These are phyloP conservation scores for Phania funesta DNA, from an alignment of 2,888 invertebrate genomes.

Conservation along the genomic window DNA sequence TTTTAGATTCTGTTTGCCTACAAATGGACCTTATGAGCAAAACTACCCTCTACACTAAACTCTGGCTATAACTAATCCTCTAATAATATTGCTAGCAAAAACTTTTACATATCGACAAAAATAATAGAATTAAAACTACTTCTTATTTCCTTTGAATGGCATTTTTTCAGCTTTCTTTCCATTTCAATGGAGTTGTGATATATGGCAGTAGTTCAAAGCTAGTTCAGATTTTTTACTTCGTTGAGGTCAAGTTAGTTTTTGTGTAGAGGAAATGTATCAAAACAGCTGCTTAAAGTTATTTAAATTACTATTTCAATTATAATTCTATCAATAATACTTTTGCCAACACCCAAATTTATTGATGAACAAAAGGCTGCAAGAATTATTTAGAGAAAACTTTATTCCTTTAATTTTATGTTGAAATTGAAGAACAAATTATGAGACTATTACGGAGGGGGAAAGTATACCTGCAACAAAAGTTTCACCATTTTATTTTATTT, in stretches of 20 bases:
- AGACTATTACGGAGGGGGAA: background rate
- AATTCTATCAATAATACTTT: constrained; percentile 65
- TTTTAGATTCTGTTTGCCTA: background rate
- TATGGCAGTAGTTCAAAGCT: constrained; percentile 40
- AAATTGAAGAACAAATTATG: constrained; percentile 5
- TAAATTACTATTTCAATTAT: constrained; percentile 67
- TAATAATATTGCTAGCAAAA: constrained; percentile 12
- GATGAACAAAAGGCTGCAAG: constrained; percentile 19
- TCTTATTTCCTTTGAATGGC: background rate
- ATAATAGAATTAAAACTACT: constrained; percentile 3
- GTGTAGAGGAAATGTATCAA: background rate
- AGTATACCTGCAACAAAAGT: too few relatives aligned
- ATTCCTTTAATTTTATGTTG: background rate
- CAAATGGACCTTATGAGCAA: too few relatives aligned
- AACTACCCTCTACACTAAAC: background rate
- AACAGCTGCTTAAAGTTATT: constrained; percentile 64
- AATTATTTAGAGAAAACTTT: constrained; percentile 3
- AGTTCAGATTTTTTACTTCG: constrained; percentile 29
- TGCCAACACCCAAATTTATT: constrained; percentile 31
- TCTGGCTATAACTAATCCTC: constrained; percentile 11
- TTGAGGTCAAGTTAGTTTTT: constrained; percentile 7
- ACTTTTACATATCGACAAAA: constrained; percentile 37
- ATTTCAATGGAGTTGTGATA: constrained; percentile 54
- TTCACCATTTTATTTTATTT: too few relatives aligned
- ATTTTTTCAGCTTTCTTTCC: constrained; percentile 28